Conservation (phyloP, 2,888 invertebrate species). For the Yponomeuta evonymella region DNA sequence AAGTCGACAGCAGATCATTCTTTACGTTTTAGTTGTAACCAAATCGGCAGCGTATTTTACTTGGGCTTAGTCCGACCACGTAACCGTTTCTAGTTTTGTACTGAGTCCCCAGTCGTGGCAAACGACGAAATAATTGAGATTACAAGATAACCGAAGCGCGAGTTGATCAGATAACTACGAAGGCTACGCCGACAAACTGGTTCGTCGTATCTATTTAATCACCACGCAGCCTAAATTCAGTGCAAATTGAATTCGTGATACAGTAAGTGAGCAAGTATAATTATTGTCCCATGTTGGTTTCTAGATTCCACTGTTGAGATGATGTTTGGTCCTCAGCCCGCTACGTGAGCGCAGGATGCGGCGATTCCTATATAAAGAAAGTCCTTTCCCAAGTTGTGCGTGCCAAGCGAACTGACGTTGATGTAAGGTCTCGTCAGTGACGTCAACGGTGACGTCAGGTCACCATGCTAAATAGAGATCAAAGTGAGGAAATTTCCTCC, state of each 20-base stretch:
- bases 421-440: neutral
- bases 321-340: no score
- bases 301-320: no score
- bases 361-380: no score
- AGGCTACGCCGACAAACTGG: neutral
- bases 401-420: neutral
- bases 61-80: neutral
- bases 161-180: slow-evolving; percentile 4
- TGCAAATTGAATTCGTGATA: slow-evolving; percentile 1
- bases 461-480: neutral
- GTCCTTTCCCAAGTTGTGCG: neutral
- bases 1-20: no score
- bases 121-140: slow-evolving; percentile 33
- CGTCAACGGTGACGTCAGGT: neutral
- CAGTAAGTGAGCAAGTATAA: no score
- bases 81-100: neutral
- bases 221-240: neutral
- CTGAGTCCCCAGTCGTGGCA: slow-evolving; percentile 18
- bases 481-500: neutral
- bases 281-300: neutral
- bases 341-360: no score
- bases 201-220: neutral
- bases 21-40: no score
- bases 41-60: no score
- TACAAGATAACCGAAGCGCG: slow-evolving; percentile 10